Conservation (phyloP, 2,797 vertebrate genomes). For the Bovichtus variegatus region DNA sequence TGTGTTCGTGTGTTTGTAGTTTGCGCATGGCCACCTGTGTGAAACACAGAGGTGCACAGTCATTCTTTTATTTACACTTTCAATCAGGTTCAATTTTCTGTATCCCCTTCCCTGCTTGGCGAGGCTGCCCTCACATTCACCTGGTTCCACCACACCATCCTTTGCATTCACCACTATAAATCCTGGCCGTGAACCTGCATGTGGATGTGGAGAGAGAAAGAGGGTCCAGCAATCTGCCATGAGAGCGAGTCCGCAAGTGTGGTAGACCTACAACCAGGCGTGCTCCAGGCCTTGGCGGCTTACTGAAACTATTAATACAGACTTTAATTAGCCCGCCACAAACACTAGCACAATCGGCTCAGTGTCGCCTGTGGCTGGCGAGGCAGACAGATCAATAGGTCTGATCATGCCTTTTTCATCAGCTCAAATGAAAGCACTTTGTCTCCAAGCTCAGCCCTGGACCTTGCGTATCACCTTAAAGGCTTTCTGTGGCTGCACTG, state of each 20-base stretch:
- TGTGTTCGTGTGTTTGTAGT: neutral
- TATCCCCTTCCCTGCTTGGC: constrained; percentile 32
- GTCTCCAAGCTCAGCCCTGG: constrained; percentile 76
- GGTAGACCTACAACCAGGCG: constrained; percentile 56
- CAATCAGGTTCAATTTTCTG: constrained; percentile 64
- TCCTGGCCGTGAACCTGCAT: constrained; percentile 54
- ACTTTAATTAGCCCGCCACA: constrained; percentile 85
- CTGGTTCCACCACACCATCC: constrained; percentile 51
- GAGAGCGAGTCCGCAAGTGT: constrained; percentile 67
- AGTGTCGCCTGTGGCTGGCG: constrained; percentile 79
- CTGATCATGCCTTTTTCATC: constrained; percentile 86
- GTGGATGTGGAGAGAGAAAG: constrained; percentile 42
- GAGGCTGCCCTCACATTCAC: constrained; percentile 55
- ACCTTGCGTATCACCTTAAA: constrained; percentile 76
- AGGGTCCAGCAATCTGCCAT: constrained; percentile 66
- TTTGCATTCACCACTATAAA: constrained; percentile 62
- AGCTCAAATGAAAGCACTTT: constrained; percentile 87
- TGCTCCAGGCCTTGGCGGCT: constrained; percentile 67
- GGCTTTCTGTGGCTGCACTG: constrained; percentile 59
- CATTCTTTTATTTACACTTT: constrained; percentile 73
- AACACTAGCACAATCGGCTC: constrained; percentile 80
- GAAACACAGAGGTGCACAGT: constrained; percentile 56
- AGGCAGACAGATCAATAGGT: constrained; percentile 84
- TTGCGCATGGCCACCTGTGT: constrained; percentile 22
- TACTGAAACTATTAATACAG: constrained; percentile 85